A percentile compares a stretch with the other conserved stretches of the same genome.
phyloP scores from a whole-genome alignment of 1,140 invertebrate species.

The Drosophila pachea region DNA sequence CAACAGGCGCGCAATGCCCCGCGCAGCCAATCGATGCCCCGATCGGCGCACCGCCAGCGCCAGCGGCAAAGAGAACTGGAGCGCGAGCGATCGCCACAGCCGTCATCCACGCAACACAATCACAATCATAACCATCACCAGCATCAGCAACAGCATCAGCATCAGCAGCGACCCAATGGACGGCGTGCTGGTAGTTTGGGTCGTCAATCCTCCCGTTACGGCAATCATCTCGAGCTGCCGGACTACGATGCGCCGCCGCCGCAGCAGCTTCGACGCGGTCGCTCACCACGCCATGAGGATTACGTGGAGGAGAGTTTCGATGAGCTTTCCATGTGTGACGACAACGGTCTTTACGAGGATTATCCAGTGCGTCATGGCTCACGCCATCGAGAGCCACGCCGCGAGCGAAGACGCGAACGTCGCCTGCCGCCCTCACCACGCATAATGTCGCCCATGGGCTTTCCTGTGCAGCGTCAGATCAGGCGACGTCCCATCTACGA shows the following conservation, averaged over 20 bases:
- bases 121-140: constrained; percentile 25
- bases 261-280: constrained; percentile 51
- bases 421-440: constrained; percentile 80
- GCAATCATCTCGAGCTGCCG: constrained; percentile 69
- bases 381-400: constrained; percentile 42
- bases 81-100: constrained; percentile 53
- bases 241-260: constrained; percentile 54
- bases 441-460: constrained; percentile 85
- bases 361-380: constrained; percentile 52
- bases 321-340: constrained; percentile 51
- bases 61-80: constrained; percentile 54
- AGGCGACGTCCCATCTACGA: constrained; percentile 60
- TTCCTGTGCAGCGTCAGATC: constrained; percentile 82
- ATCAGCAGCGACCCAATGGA: constrained; percentile 35
- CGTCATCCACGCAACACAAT: constrained; percentile 26
- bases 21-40: constrained; percentile 74
- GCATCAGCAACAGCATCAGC: constrained; percentile 28
- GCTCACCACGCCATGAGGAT: constrained; percentile 58
- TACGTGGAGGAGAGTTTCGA: constrained; percentile 71
- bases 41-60: constrained; percentile 62
- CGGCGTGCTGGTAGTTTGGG: constrained; percentile 54
- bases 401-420: constrained; percentile 52
- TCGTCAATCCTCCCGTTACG: constrained; percentile 64
- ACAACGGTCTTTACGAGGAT: constrained; percentile 61
- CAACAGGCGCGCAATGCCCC: constrained; percentile 38